phyloP scores from a whole-genome alignment of 2,888 invertebrate genomes.

The Machimus rusticus region DNA sequence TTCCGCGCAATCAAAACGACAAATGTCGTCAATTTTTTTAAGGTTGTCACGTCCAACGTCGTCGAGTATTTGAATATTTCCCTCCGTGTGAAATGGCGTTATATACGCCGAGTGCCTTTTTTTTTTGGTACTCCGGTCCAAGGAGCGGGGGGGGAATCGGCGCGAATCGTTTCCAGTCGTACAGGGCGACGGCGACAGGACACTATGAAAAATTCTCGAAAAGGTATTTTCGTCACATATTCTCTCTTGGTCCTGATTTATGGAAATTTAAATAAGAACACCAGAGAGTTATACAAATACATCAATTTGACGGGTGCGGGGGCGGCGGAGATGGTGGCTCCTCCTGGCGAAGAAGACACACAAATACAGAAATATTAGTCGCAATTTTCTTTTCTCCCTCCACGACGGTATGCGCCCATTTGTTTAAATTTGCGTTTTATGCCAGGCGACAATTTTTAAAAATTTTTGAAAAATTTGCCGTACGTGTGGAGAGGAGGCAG shows the following conservation, averaged over 20 bases:
- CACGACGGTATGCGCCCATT: slow-evolving; percentile 19
- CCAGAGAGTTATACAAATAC: slow-evolving; percentile 49
- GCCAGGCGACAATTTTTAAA: slow-evolving; percentile 36
- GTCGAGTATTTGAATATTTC: slow-evolving; percentile 45
- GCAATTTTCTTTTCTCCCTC: slow-evolving; percentile 29
- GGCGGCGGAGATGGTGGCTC: background rate
- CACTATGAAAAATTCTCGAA: slow-evolving; percentile 29
- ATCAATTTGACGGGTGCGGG: slow-evolving; percentile 41
- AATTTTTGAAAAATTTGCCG: slow-evolving; percentile 32
- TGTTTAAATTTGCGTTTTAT: slow-evolving; percentile 41
- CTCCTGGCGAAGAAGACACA: slow-evolving; percentile 7
- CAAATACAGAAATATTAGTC: slow-evolving; percentile 39
- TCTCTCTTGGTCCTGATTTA: slow-evolving; percentile 50
- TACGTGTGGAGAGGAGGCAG: slow-evolving; percentile 6
- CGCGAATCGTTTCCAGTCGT: slow-evolving; percentile 35
- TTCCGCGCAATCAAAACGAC: slow-evolving; percentile 53
- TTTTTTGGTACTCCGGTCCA: background rate
- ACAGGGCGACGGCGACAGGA: slow-evolving; percentile 5
- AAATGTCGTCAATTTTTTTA: slow-evolving; percentile 53
- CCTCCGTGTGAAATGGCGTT: background rate
- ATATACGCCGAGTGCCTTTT: background rate
- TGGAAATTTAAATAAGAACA: slow-evolving; percentile 53
- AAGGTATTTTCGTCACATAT: slow-evolving; percentile 44
- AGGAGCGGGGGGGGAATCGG: background rate
- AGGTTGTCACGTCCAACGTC: slow-evolving; percentile 52